Percentiles rank a stretch among this genome's conserved stretches.
Conservation (phyloP, 2,113 vertebrate genomes). For the Hippocampus abdominalis region DNA sequence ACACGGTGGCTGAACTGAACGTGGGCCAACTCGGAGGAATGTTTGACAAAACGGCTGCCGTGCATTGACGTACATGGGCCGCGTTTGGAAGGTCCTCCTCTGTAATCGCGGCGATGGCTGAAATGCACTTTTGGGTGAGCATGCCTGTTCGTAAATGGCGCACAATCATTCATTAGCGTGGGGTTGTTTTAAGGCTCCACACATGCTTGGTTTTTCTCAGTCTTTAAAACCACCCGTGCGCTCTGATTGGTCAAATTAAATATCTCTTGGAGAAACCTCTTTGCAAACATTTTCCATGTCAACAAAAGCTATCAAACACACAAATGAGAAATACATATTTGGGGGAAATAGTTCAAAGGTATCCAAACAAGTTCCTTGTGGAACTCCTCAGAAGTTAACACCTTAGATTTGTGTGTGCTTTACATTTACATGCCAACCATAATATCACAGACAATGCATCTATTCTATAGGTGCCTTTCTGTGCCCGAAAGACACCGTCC, state of each 20-base stretch:
- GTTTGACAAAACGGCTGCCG: conserved; percentile 24
- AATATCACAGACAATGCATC: no score
- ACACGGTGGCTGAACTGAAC: conserved; percentile 44
- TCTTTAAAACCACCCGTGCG: background rate
- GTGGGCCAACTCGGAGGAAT: conserved; percentile 44
- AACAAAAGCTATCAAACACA: conserved; percentile 5
- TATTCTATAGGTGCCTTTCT: no score
- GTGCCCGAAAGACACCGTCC: no score
- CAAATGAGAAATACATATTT: no score
- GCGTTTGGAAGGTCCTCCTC: conserved; percentile 14
- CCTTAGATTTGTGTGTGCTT: no score
- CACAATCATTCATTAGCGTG: background rate
- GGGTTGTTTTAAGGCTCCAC: background rate
- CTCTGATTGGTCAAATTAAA: background rate
- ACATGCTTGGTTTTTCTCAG: background rate
- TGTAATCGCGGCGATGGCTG: conserved; percentile 36
- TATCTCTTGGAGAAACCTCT: background rate
- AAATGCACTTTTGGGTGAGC: conserved; percentile 12
- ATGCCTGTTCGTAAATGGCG: conserved; percentile 14
- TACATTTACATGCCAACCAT: no score
- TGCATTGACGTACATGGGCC: background rate
- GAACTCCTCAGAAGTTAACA: background rate
- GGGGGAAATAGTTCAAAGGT: background rate
- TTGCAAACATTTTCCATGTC: background rate
- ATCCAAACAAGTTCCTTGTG: conserved; percentile 1